Evolutionary conservation across 2,888 invertebrate genomes (phyloP), one percentile per base, ranked within the genome.

Genomic region (Leucophenga montana): DNA sequence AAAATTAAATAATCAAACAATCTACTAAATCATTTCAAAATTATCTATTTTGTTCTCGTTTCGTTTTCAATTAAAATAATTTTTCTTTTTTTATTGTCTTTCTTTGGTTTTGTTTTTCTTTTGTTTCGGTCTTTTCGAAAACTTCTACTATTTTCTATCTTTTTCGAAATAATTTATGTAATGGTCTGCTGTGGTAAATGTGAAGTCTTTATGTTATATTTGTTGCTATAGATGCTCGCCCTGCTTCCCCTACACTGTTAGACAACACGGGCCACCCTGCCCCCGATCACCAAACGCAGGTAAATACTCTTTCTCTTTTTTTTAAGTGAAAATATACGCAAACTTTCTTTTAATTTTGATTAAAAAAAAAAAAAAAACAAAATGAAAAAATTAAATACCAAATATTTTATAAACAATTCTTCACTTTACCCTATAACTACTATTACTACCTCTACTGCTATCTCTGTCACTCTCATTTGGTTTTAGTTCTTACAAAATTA

Each of bases 171-270:
- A 82, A 84, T 85, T 85, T 88, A 87, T 86, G 87, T 86, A 86
- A 87, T 88, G 89, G 89, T 89, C 89, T 89, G 88, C 88, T 89
- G 89, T 89, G 89, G 88, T 89, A 89, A 89, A 89, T 89, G 89
- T 89, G 86, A 87, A 89, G 89, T 89, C 89, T 89, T 89, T 88
- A 89, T 93, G 93, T 95, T 95, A 94, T 95, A 94, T 95, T 94
- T 95, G 95, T 95, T 95, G 95, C 95, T 95, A 87, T 87, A 95
- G 95, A 95, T 95, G 95, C 95, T 95, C 95, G 95, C 94, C 93
- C 93, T 91, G 91, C 91, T 93, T 93, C 93, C 93, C 93, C 93
- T 93, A 93, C 93, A 93, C 92, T 93, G 93, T 94, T 94, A 94
- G 94, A 94, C 93, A 93, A 93, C 93, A 93, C 93, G 93, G 93